phyloP scores from a whole-genome alignment of 2,797 vertebrate species.

The Sebastes glaucus region DNA sequence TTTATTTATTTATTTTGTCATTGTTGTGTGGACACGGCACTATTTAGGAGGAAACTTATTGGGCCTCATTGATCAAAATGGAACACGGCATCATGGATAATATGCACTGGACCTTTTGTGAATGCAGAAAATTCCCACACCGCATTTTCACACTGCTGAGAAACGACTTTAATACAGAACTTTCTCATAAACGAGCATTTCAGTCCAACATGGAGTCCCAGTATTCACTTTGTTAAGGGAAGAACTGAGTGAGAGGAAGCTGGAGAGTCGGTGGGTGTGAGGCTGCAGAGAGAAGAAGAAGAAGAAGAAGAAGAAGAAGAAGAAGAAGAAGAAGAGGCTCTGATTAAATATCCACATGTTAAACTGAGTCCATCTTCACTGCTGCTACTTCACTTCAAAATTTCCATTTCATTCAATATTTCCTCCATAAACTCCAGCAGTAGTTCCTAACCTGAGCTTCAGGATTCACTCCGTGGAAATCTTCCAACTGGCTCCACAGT shows the following conservation, averaged over 20 bases:
- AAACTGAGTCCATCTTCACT: background rate
- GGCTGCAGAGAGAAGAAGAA: background rate
- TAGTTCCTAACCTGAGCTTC: background rate
- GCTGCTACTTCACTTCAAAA: background rate
- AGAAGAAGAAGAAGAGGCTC: background rate
- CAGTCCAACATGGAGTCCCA: background rate
- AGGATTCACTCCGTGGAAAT: background rate
- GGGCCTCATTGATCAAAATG: too few relatives aligned
- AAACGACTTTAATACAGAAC: too few relatives aligned
- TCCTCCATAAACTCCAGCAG: background rate
- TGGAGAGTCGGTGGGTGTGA: background rate
- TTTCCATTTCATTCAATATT: background rate
- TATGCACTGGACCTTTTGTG: too few relatives aligned
- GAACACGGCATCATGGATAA: too few relatives aligned
- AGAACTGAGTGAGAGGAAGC: background rate
- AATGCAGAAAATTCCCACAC: background rate
- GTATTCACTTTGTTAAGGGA: background rate
- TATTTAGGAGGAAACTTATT: too few relatives aligned
- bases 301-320: too few relatives aligned
- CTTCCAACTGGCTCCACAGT: background rate
- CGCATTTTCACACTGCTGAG: too few relatives aligned
- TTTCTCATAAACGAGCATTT: background rate
- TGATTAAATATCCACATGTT: slow-evolving; percentile 2
- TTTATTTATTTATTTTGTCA: too few relatives aligned
- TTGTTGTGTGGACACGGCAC: too few relatives aligned